Base-by-base conservation (phyloP, 2,113 vertebrate genomes). In the Calyptomena viridis region DNA sequence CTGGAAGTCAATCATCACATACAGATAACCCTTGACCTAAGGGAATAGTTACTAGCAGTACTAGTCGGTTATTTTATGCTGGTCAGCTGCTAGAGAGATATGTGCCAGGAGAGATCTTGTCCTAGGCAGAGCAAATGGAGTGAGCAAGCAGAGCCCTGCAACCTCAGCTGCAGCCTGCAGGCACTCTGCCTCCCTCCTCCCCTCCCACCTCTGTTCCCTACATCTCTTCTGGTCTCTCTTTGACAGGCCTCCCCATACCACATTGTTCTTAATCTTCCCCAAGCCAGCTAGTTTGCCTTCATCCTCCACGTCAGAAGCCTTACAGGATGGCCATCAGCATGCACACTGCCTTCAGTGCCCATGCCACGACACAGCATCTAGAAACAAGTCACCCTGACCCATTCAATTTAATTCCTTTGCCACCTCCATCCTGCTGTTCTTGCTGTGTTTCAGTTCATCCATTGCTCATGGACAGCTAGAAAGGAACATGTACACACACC, bases 1-100 rank as follows among this genome's bases (percentile, higher is more conserved):
- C 33, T 72, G 18, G 17, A 89, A 74, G 60, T 27, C 0, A 0
- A 30, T 24, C 1, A 1, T n/a, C 33, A 55, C 0, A 3, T 7
- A 46, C 0, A 52, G 14, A 63, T 12, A 46, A 56, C 0, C 1
- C 56, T 13, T 78, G 33, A 82, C n/a, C 20, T 68, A 50, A 31
- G 7, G 27, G 37, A 88, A 37, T 55, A 58, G 66, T 28, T 69
- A 49, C 28, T 2, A 39, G n/a, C 14, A 35, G 35, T 4, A 68
- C 19, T 18, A 53, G 31, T 39, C 44, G 75, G 71, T 46, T 24
- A 76, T 30, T 50, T 72, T 53, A 47, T 17, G 42, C 33, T 72
- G 28, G 47, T 50, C n/a, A 69, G 67, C 39, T 68, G 30, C 53
- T 46, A 22, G 16, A 58, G 27, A 74, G 25, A 23, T 4, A 31